Conservation (phyloP, 2,113 vertebrate species). For the Siniperca knerii region DNA sequence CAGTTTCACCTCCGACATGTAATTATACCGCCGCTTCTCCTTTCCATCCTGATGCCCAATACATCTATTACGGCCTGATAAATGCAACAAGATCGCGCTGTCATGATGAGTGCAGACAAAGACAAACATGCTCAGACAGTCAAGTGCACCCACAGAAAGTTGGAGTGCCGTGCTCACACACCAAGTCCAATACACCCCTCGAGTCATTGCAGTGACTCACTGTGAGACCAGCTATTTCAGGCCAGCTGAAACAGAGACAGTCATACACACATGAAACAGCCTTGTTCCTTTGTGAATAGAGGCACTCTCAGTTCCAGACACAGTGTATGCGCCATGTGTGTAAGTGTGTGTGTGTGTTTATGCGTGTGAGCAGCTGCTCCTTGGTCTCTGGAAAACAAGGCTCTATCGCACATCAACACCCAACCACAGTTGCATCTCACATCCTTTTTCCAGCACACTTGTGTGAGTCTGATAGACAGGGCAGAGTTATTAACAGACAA, state of each 20-base stretch:
- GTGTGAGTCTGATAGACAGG: slow-evolving; percentile 55
- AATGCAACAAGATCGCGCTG: slow-evolving; percentile 37
- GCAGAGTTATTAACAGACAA: slow-evolving; percentile 68
- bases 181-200: slow-evolving; percentile 51
- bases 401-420: slow-evolving; percentile 62
- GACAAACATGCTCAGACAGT: slow-evolving; percentile 64
- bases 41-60: background rate
- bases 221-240: slow-evolving; percentile 72
- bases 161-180: slow-evolving; percentile 48
- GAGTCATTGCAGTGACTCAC: slow-evolving; percentile 71
- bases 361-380: slow-evolving; percentile 74
- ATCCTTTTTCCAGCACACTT: slow-evolving; percentile 67
- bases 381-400: slow-evolving; percentile 59
- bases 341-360: slow-evolving; percentile 30
- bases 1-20: slow-evolving; percentile 15
- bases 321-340: slow-evolving; percentile 26
- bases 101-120: slow-evolving; percentile 47
- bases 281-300: slow-evolving; percentile 69
- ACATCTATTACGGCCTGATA: slow-evolving; percentile 24
- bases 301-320: slow-evolving; percentile 69
- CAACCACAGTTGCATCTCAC: slow-evolving; percentile 65
- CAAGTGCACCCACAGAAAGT: slow-evolving; percentile 64
- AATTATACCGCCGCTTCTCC: slow-evolving; percentile 9
- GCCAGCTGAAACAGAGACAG: slow-evolving; percentile 71
- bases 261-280: slow-evolving; percentile 70